Evolutionary conservation across 2,797 vertebrate species (phyloP).

Genomic region (Poeciliopsis presidionis): DNA sequence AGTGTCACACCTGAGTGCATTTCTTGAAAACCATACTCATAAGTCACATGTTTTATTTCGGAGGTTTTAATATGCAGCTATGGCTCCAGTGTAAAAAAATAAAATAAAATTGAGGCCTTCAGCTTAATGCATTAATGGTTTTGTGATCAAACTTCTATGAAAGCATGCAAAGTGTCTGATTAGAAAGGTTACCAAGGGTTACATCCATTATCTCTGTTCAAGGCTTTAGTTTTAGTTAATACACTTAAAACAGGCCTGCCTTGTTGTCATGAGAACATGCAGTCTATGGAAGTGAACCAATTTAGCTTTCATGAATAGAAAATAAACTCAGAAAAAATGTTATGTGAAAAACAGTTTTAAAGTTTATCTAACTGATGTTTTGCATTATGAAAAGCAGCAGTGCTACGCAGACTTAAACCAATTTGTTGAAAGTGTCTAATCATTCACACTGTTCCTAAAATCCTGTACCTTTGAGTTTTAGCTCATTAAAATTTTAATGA

Average conservation of each 20-base stretch:
- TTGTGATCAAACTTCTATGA: background rate
- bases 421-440: background rate
- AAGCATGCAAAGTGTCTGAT: background rate
- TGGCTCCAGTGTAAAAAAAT: background rate
- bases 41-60: background rate
- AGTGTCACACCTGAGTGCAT: background rate
- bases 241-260: background rate
- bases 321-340: background rate
- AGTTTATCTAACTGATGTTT: background rate
- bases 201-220: slow-evolving; percentile 1
- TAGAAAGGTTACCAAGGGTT: background rate
- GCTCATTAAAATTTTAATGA: background rate
- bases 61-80: background rate
- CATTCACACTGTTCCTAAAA: background rate
- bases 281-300: background rate
- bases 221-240: background rate
- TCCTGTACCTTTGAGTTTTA: slow-evolving; percentile 1
- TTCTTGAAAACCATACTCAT: background rate
- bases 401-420: background rate
- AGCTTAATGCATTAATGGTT: background rate
- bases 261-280: background rate
- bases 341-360: background rate
- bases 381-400: background rate
- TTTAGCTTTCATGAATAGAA: background rate
- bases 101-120: background rate